Base-by-base conservation (phyloP, 2,797 vertebrate species). In the Poeciliopsis paucimaculata region DNA sequence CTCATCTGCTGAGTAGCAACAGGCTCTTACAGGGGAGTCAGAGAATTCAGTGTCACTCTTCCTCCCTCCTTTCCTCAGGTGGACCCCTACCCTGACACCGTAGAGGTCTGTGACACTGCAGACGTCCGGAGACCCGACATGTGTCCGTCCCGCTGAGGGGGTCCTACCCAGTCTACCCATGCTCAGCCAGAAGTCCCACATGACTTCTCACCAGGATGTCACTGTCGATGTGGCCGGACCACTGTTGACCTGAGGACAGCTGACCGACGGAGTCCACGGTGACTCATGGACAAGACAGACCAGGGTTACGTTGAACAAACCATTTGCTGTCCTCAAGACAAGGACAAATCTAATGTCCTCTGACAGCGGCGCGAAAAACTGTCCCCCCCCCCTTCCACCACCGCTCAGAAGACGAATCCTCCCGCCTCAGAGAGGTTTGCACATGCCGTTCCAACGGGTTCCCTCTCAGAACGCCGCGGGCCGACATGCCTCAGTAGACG, bases 11-110 rank as follows among this genome's bases (percentile, higher is more conserved):
- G 9, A 15, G 28, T 16, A 16, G 57, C 57, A 60, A 60, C 57
- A 28, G n/a, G 55, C 1, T 60, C 18, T 49, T 7, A 55, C 26
- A n/a, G 20, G 23, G 3, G 51, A 55, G 10, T 55, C 53, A 55
- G 9, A 55, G 53, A n/a, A 55, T 55, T 55, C 20, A 2, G 2
- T 18, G 41, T 39, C 31, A 34, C 26, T 13, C 11, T 0, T 68
- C 12, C 71, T 51, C 11, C 71, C 64, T 3, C n/a, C 20, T n/a
- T 36, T 0, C 45, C 47, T 9, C 88, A 99, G 98, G 95, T 98
- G 71, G 98, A 99, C 91, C 98, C 97, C 10, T 97, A 97, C 90
- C 97, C 98, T 6, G 97, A 97, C 87, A 94, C 96, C 2, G 96
- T 95, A 91, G 96, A 96, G 60, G 73, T 90, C 87, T 83, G 89